A percentile compares a stretch with the other conserved stretches of the same genome.
phyloP scores from a whole-genome alignment of 2,797 vertebrate species.

The Periparus ater region DNA sequence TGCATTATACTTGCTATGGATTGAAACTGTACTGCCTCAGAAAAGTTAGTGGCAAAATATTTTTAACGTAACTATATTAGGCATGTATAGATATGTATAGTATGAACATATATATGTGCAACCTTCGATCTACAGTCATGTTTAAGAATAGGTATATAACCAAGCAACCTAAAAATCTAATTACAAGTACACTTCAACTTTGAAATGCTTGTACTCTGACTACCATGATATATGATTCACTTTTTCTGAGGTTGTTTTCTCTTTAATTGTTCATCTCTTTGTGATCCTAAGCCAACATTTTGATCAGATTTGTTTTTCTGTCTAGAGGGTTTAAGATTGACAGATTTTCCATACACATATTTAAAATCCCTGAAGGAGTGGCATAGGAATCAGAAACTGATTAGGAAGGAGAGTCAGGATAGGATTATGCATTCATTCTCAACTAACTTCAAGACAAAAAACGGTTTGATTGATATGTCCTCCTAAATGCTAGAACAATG shows the following conservation, averaged over 20 bases:
- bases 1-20: background rate
- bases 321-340: background rate
- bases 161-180: background rate
- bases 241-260: slow-evolving; percentile 3
- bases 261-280: background rate
- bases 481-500: slow-evolving; percentile 24
- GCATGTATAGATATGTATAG: background rate
- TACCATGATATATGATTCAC: background rate
- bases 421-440: slow-evolving; percentile 23
- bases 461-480: background rate
- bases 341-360: background rate
- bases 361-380: slow-evolving; percentile 27
- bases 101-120: background rate
- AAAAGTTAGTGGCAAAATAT: background rate
- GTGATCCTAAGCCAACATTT: background rate
- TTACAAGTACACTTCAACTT: background rate
- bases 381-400: slow-evolving; percentile 34
- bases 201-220: background rate
- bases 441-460: slow-evolving; percentile 35
- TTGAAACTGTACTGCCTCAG: background rate
- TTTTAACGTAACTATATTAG: background rate
- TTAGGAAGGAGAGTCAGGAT: background rate
- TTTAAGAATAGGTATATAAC: background rate
- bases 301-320: slow-evolving; percentile 6
- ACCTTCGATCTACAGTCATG: background rate